phyloP scores from a whole-genome alignment of 2,113 vertebrate species.

The Recurvirostra avosetta region DNA sequence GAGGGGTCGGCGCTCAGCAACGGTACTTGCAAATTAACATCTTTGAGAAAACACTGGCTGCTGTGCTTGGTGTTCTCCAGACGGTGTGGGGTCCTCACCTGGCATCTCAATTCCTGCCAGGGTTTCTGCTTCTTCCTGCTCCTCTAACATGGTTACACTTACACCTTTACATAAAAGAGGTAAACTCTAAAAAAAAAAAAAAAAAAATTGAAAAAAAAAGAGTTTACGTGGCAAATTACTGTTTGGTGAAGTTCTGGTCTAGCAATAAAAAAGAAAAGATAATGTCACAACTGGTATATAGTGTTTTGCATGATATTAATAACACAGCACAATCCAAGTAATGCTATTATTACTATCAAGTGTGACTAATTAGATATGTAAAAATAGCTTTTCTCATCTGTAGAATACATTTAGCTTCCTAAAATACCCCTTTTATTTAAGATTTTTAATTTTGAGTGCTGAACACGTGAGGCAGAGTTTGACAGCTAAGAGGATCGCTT shows the following conservation, averaged over 20 bases:
- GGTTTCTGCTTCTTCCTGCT: background rate
- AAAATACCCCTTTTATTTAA: conserved; percentile 35
- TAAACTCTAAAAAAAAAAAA: background rate
- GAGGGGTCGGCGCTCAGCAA: background rate
- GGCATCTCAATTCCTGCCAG: background rate
- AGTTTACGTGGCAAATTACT: background rate
- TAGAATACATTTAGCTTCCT: conserved; percentile 38
- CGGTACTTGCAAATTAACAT: background rate
- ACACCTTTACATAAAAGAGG: background rate
- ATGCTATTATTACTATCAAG: conserved; percentile 20
- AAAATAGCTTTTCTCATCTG: conserved; percentile 21
- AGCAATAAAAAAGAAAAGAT: background rate
- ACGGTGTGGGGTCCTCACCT: fast-evolving
- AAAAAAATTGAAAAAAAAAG: background rate
- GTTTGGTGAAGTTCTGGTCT: conserved; percentile 18
- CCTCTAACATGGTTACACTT: background rate
- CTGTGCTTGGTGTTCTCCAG: background rate
- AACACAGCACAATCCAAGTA: conserved; percentile 13
- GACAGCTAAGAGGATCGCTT: background rate
- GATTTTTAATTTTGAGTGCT: conserved; percentile 2
- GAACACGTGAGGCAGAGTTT: conserved; percentile 4
- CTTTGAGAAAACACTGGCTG: background rate
- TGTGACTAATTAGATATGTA: conserved; percentile 52
- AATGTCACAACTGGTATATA: background rate
- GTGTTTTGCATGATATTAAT: conserved; percentile 50